Base-by-base conservation (phyloP, 1,140 invertebrate genomes). In the Caenorhabditis remanei region DNA sequence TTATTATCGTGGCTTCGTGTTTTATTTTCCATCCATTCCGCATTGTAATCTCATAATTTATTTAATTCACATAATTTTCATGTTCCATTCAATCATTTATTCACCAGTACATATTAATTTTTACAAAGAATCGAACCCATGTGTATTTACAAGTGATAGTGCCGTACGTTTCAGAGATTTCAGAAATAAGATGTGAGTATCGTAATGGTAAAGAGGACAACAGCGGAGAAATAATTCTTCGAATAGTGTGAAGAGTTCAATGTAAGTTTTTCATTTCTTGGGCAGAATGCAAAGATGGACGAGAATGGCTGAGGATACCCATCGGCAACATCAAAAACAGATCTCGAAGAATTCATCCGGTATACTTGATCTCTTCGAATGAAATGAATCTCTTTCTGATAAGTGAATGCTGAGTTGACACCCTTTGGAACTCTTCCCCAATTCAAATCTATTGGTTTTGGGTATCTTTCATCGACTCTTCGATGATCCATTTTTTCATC, bases 401-500 rank as follows among this genome's bases (percentile, higher is more conserved):
- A 79, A 24, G 71, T 79, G 46, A 79, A 79, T n/a, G 71, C 71
- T 0, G 71, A 79, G 14, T 50, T 19, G 7, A 79, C 71, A n/a
- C 71, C 71, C 13, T 50, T 79, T 11, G 71, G 71, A n/a, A 79
- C 71, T 32, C 71, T 13, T 11, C 46, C 71, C 71, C 71, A 79
- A 24, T 79, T 79, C 46, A 79, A n/a, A 21, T 79, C 71, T 24
- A 50, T 79, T 5, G 32, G 19, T 53, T 53, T 53, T 8, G 71
- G 71, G 24, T 79, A 79, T 11, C 71, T 13, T 24, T 79, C 71
- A 32, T 79, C 71, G 4, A 79, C 71, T 79, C 40, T 50, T 24
- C 46, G 71, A 50, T 79, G 40, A 79, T 50, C 43, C 71, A 79
- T 79, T 79, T 79, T 79, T 46, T 79, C 71, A n/a, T 79, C 71